Percentiles rank a stretch among this genome's conserved stretches.
phyloP scores from a whole-genome alignment of 2,797 vertebrate genomes.

The Anomalospiza imberbis region DNA sequence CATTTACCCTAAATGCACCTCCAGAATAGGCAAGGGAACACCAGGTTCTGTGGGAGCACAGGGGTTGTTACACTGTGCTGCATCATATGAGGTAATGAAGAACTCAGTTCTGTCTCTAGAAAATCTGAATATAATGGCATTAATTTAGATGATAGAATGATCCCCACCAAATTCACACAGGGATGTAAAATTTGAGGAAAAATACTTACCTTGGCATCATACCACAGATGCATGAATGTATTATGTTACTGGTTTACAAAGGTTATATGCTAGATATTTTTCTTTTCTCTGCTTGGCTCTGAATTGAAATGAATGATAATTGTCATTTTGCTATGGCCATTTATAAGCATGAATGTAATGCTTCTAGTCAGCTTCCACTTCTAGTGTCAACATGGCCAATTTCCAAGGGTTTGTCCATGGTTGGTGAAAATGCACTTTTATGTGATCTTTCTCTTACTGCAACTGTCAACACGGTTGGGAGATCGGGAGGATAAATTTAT shows the following conservation, averaged over 20 bases:
- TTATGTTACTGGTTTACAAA: neutral
- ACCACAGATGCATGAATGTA: neutral
- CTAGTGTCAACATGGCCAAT: neutral
- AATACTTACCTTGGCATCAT: neutral
- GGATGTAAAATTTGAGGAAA: neutral
- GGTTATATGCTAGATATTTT: neutral
- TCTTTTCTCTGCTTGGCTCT: neutral
- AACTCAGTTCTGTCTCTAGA: neutral
- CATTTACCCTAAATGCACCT: neutral
- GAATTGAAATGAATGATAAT: neutral
- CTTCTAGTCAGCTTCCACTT: neutral
- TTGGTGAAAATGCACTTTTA: neutral
- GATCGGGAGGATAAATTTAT: constrained; percentile 57
- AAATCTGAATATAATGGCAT: neutral
- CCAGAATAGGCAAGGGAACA: neutral
- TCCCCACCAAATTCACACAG: neutral
- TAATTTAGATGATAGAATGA: neutral
- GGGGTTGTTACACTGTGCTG: neutral
- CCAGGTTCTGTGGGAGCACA: neutral
- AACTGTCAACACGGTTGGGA: neutral
- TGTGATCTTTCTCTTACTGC: neutral
- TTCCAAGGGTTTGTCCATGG: neutral
- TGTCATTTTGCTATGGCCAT: neutral
- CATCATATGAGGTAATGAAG: neutral
- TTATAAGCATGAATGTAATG: neutral